Percentiles rank a stretch among this genome's conserved stretches.
Evolutionary conservation across 2,797 vertebrate genomes (phyloP).

Genomic region (Fringilla coelebs): DNA sequence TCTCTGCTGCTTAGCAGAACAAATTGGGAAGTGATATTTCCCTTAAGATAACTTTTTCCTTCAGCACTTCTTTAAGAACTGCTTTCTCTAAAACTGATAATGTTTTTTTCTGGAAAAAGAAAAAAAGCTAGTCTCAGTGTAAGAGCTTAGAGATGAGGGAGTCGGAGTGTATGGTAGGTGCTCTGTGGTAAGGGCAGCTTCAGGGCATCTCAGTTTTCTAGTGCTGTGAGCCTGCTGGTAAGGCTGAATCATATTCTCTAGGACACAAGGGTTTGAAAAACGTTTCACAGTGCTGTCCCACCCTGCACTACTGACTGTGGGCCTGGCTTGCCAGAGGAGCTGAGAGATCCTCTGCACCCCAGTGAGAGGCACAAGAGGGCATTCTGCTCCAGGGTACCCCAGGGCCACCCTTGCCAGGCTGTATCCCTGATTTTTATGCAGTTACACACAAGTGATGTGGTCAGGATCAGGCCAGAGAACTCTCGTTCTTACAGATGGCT

Average conservation of each 20-base stretch:
- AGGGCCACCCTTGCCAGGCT: not conserved
- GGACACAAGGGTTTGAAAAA: accelerated
- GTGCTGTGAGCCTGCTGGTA: not conserved
- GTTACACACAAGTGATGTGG: accelerated
- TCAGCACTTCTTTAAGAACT: not conserved
- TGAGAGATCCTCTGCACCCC: not conserved
- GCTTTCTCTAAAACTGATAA: not conserved
- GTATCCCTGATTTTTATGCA: not conserved
- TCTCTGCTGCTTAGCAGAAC: not conserved
- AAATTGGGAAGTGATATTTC: not conserved
- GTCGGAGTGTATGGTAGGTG: not conserved
- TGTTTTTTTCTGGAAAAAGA: not conserved
- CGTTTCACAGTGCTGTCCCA: not conserved
- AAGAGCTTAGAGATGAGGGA: not conserved
- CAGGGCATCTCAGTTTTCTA: not conserved
- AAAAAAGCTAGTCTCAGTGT: not conserved
- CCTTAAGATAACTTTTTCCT: not conserved
- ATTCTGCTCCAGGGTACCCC: not conserved
- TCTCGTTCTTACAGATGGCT: not conserved
- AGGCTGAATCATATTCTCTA: not conserved
- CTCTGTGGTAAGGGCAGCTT: not conserved
- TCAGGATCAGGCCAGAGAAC: not conserved
- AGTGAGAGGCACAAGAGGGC: not conserved
- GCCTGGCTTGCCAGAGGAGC: not conserved
- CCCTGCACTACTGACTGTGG: accelerated